Base-by-base conservation (phyloP, 1,140 invertebrate species). In the Kradibia gibbosae region DNA sequence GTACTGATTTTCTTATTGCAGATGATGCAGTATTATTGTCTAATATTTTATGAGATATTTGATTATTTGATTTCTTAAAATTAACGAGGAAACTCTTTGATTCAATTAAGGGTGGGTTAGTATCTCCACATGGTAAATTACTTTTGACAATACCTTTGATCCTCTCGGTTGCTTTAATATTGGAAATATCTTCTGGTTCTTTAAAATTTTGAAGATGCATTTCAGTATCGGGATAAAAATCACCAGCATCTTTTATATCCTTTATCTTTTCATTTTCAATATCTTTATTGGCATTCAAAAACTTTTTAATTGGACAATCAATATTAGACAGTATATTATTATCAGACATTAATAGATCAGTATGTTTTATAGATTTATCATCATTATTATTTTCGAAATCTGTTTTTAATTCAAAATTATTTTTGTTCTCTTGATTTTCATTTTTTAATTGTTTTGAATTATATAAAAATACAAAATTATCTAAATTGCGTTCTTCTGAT, bases 171-270 rank as follows among this genome's bases (percentile, higher is more conserved):
- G 8, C 4, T 28, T 45, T 48, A 17, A 2, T 31, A 31, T 72
- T 72, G 17, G 5, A 50, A 28, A 20, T 50, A 45, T 48, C 45
- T 34, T 62, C 50, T 8, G 22, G 20, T 53, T 50, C 15, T 28
- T 42, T 13, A 42, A 8, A 25, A 42, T 72, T n/a, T 45, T 31
- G n/a, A 22, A 2, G 0, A 48, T 42, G 22, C n/a, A n/a, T 36
- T 57, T 45, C 36, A 55, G 17, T 71, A 31, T 79, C 36, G n/a
- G n/a, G 17, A 71, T 31, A 25, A 78, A 71, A 78, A 71, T 78
- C 48, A 20, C 31, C 62, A 55, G 45, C 65, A 70, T 78, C 75
- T 50, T 15, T 70, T 36, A 70, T 70, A 36, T 48, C 17, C 1
- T 2, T 75, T 39, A n/a, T 34, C 15, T 70, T 25, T 20, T 57